These are phyloP conservation scores for Dipodomys merriami DNA, from an alignment of 2,113 vertebrate genomes.

Conservation along the genomic window DNA sequence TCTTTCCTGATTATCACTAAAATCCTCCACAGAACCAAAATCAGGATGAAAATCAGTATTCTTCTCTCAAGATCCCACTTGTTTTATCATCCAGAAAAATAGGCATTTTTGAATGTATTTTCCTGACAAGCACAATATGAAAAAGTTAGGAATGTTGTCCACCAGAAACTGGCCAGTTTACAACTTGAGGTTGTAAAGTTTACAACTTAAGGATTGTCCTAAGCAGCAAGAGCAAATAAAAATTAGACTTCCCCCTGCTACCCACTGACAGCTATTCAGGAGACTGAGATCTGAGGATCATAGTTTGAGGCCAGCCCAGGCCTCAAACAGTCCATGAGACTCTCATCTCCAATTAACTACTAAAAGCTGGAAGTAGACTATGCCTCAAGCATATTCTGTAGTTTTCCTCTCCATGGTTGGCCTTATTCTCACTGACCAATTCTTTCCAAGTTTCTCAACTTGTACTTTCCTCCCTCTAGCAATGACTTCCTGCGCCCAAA, in stretches of 20 bases:
- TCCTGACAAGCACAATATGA: background rate
- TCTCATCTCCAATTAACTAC: no score
- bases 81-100: constrained; percentile 21
- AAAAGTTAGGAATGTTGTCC: background rate
- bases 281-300: no score
- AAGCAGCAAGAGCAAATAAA: constrained; percentile 50
- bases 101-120: constrained; percentile 18
- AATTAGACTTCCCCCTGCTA: background rate
- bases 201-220: constrained; percentile 44
- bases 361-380: no score
- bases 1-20: constrained; percentile 28
- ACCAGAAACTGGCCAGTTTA: background rate
- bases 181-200: background rate
- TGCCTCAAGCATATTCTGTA: no score
- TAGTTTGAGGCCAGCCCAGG: no score
- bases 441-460: constrained; percentile 44
- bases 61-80: constrained; percentile 12
- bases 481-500: background rate
- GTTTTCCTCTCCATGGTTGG: constrained; percentile 59
- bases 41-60: background rate
- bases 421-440: constrained; percentile 51
- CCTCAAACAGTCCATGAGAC: no score
- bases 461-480: background rate
- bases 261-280: no score
- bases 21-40: constrained; percentile 15